Conservation (phyloP, 2,888 invertebrate species). For the Orchestes rusci region DNA sequence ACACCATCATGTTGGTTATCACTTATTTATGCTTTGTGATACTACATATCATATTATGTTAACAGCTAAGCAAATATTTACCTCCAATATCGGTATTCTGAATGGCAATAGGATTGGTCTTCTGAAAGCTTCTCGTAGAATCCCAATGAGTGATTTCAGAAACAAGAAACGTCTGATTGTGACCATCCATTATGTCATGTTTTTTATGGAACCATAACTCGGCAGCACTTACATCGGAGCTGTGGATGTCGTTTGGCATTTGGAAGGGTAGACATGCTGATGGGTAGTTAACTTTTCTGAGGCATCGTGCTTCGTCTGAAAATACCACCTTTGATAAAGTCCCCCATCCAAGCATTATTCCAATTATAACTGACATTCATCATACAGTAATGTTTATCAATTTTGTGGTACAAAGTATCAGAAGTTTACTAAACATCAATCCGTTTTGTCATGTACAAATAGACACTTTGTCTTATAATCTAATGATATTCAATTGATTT, state of each 20-base stretch:
- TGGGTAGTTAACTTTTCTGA: conserved; percentile 49
- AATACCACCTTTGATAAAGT: too few relatives aligned
- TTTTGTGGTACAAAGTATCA: conserved; percentile 2
- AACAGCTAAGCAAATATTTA: too few relatives aligned
- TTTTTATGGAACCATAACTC: conserved; percentile 76
- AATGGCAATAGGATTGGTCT: conserved; percentile 73
- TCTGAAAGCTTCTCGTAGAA: conserved; percentile 59
- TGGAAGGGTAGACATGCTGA: conserved; percentile 72
- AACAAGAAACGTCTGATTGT: conserved; percentile 24
- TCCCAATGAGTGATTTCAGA: conserved; percentile 75
- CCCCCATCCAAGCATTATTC: too few relatives aligned
- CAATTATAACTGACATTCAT: too few relatives aligned
- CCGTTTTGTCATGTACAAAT: too few relatives aligned
- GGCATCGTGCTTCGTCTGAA: conserved; percentile 49
- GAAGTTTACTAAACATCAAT: conserved; percentile 9
- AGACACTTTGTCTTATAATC: too few relatives aligned
- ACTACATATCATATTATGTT: too few relatives aligned
- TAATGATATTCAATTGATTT: too few relatives aligned
- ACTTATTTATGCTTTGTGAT: too few relatives aligned
- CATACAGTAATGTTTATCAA: too few relatives aligned
- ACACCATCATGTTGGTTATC: conserved; percentile 1
- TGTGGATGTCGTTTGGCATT: conserved; percentile 66
- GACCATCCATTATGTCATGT: conserved; percentile 19
- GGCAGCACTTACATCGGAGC: conserved; percentile 67
- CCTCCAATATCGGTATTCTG: conserved; percentile 66